A percentile compares a stretch with the other conserved stretches of the same genome.
Evolutionary conservation across 1,140 invertebrate species (phyloP).

Genomic region (Camponotus vicinus): DNA sequence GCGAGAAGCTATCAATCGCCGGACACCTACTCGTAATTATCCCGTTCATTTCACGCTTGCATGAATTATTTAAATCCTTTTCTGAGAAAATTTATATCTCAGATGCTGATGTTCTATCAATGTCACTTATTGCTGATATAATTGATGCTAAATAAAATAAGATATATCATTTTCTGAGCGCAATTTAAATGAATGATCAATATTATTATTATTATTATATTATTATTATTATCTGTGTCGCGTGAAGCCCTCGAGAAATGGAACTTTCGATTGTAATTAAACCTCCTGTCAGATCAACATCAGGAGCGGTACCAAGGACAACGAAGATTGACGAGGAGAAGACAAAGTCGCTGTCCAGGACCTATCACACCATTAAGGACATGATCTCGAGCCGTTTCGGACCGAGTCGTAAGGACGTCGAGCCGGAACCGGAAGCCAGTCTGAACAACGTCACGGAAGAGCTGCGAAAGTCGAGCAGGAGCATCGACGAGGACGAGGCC

Average conservation of each 20-base stretch:
- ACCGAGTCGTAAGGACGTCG: constrained; percentile 87
- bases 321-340: constrained; percentile 86
- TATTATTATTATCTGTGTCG: constrained; percentile 1
- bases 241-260: background rate
- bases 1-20: constrained; percentile 76
- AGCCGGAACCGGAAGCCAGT: constrained; percentile 87
- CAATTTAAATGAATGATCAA: background rate
- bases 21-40: constrained; percentile 82
- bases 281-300: constrained; percentile 72
- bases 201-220: too few species aligned
- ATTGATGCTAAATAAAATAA: background rate
- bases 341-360: constrained; percentile 90
- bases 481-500: constrained; percentile 81
- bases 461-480: constrained; percentile 86
- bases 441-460: constrained; percentile 89
- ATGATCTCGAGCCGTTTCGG: constrained; percentile 94
- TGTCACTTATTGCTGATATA: background rate
- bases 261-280: background rate
- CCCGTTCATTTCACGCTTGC: background rate
- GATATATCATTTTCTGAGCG: background rate
- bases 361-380: constrained; percentile 94
- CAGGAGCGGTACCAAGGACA: constrained; percentile 76
- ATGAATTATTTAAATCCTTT: background rate
- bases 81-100: background rate
- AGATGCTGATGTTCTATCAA: background rate